phyloP scores from a whole-genome alignment of 2,888 invertebrate species.

The Dolichopus griseipennis region DNA sequence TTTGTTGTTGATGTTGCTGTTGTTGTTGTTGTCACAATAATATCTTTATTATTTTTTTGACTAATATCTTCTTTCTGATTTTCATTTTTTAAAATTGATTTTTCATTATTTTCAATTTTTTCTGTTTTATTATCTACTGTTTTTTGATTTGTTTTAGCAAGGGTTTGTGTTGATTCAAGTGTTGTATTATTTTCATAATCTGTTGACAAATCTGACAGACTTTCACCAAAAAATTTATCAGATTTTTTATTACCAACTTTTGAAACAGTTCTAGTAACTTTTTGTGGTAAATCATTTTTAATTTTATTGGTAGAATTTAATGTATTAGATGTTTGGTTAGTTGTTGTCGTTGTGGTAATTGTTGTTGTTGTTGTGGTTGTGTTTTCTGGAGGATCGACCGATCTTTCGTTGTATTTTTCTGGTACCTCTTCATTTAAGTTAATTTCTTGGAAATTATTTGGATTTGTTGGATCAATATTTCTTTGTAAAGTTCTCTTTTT shows the following conservation, averaged over 20 bases:
- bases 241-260: conserved; percentile 26
- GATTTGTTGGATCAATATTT: conserved; percentile 9
- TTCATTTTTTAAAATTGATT: conserved; percentile 7
- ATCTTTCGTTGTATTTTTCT: conserved; percentile 10
- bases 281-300: conserved; percentile 10
- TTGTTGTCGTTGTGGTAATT: neutral
- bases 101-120: neutral
- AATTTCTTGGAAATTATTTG: conserved; percentile 23
- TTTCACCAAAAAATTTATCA: conserved; percentile 27
- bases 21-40: neutral
- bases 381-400: neutral
- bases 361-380: neutral
- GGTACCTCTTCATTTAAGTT: neutral
- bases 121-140: neutral
- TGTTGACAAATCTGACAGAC: conserved; percentile 20
- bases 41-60: neutral
- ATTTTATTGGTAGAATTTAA: neutral
- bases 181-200: neutral
- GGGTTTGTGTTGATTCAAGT: neutral
- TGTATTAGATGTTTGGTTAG: neutral
- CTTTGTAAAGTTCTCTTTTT: conserved; percentile 21
- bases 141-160: neutral
- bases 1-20: neutral
- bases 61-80: neutral
- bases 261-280: conserved; percentile 18